Percentiles rank a stretch among this genome's conserved stretches.
Conservation (phyloP, 2,797 vertebrate species). For the Staurois parvus region DNA sequence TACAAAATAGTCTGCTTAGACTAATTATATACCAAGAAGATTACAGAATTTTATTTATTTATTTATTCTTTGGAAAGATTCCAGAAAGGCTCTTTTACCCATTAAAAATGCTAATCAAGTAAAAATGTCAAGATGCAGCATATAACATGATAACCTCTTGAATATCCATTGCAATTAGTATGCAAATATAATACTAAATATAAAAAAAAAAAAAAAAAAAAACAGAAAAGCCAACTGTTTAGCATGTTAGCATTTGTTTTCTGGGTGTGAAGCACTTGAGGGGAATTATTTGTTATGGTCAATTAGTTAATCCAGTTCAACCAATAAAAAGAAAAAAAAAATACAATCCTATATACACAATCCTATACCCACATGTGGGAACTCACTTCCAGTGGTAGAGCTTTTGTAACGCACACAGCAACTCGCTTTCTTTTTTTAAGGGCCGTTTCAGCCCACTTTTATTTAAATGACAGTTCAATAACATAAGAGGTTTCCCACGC, state of each 20-base stretch:
- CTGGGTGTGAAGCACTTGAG: not conserved
- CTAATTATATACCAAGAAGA: not conserved
- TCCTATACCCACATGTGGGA: too few relatives aligned
- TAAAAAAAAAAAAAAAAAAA: not conserved
- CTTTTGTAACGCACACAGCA: too few relatives aligned
- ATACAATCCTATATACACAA: too few relatives aligned
- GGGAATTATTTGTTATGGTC: too few relatives aligned
- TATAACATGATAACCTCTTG: slow-evolving; percentile 5
- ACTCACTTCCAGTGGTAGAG: too few relatives aligned
- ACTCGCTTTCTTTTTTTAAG: too few relatives aligned
- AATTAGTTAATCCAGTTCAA: too few relatives aligned
- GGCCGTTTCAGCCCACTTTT: too few relatives aligned
- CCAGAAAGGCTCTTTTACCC: not conserved
- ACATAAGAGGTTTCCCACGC: too few relatives aligned
- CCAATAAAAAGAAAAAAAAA: too few relatives aligned
- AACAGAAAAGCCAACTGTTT: not conserved
- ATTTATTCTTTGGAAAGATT: slow-evolving; percentile 1
- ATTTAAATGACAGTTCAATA: too few relatives aligned
- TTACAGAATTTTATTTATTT: not conserved
- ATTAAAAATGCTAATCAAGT: slow-evolving; percentile 21
- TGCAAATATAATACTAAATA: slow-evolving; percentile 6
- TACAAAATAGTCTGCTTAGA: not conserved
- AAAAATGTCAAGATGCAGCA: slow-evolving; percentile 27
- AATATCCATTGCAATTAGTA: slow-evolving; percentile 28
- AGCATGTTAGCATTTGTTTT: not conserved